Base-by-base conservation (phyloP, 2,797 vertebrate genomes). In the Falco concolor region DNA sequence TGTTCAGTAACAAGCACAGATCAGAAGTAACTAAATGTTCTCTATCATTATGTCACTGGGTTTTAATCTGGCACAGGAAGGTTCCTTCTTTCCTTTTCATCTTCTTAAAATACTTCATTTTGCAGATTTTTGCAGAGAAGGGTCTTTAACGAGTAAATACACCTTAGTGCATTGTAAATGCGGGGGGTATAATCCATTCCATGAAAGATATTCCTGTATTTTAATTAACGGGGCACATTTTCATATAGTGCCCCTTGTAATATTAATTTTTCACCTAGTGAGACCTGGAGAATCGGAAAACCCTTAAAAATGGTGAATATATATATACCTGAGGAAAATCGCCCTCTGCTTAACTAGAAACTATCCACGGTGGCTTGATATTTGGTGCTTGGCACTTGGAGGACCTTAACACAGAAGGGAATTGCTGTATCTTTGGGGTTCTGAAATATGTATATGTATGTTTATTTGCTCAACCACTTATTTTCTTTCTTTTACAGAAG, bases 11-110 rank as follows among this genome's bases (percentile, higher is more conserved):
- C 0, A 0, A 81, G 61, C 69, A 78, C 30, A 93, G 90, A 82
- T 45, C 49, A 87, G 47, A 85, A 74, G 53, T 94, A 94, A 96
- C 89, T 79, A 36, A 85, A 92, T 92, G 87, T 92, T 94, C 84
- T 85, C 82, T 78, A 91, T 63, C 74, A 45, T 92, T 84, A 90
- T 73, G 52, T 90, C 61, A 79, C 82, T 74, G 44, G 25, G n/a
- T 73, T 90, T 94, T 86, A 79, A 84, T 90, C 79, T 93, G 89
- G 76, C 73, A 91, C 59, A 56, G 63, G 32, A 90, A 78, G 23
- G 23, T 53, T 54, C 42, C 36, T 87, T 82, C 49, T 79, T 92
- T 74, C 57, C 45, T 80, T 40, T 77, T 75, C 32, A 61, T 91
- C 76, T n/a, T 73, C 47, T 89, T 81, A 50, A 87, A 96, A 75